Conservation (phyloP, 2,888 invertebrate species). For the Cheilosia scutellata region DNA sequence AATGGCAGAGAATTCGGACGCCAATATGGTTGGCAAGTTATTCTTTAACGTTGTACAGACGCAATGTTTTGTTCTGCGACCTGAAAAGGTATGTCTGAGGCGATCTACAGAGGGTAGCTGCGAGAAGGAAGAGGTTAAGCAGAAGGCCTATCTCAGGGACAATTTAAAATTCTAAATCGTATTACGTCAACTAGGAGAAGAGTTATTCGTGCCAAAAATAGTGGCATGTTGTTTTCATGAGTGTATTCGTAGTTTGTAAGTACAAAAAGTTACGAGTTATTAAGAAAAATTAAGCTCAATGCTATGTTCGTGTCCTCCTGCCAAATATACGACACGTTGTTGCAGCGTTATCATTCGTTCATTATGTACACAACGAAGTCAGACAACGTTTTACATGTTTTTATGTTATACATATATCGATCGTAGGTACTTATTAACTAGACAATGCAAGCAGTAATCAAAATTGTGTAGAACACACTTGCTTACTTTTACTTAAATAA, state of each 20-base stretch:
- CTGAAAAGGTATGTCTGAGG: slow-evolving; percentile 90
- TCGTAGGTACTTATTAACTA: slow-evolving; percentile 41
- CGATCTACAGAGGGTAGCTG: slow-evolving; percentile 94
- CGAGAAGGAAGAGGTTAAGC: slow-evolving; percentile 87
- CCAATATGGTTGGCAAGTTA: slow-evolving; percentile 95
- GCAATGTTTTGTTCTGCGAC: slow-evolving; percentile 94
- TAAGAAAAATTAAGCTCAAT: slow-evolving; percentile 30
- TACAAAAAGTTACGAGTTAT: slow-evolving; percentile 60
- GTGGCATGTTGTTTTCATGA: slow-evolving; percentile 27
- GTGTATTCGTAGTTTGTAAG: slow-evolving; percentile 49
- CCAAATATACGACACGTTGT: background rate
- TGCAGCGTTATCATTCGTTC: slow-evolving; percentile 1
- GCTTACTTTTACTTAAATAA: slow-evolving; percentile 30
- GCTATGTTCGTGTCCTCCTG: slow-evolving; percentile 12
- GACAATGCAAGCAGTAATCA: slow-evolving; percentile 22
- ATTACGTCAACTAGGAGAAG: background rate
- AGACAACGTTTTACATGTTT: slow-evolving; percentile 9
- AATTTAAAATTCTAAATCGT: slow-evolving; percentile 85
- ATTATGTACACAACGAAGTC: slow-evolving; percentile 26
- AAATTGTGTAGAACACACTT: slow-evolving; percentile 11
- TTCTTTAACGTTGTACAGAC: slow-evolving; percentile 98
- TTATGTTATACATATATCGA: slow-evolving; percentile 24
- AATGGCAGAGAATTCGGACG: slow-evolving; percentile 92
- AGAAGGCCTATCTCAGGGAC: slow-evolving; percentile 90
- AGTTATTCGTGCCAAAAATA: slow-evolving; percentile 48